Base-by-base conservation (phyloP, 2,888 invertebrate species). In the Nowickia ferox region DNA sequence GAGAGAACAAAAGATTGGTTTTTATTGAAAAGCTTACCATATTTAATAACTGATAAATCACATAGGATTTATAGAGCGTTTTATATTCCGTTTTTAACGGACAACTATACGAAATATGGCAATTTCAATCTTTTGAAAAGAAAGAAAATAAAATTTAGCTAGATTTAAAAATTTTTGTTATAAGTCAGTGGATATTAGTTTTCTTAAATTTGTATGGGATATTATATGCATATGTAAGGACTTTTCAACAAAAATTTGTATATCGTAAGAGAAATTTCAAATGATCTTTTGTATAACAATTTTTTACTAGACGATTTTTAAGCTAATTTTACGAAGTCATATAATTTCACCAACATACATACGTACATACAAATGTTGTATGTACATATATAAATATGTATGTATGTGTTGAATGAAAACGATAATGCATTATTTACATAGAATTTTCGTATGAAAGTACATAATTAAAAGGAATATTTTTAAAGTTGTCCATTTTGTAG, bases 31-130 rank as follows among this genome's bases (percentile, higher is more conserved):
- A 94, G 95, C 38, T 94, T 96, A 3, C 95, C 95, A 71, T 96
- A 97, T 93, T 92, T 98, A 72, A 95, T 97, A 93, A 93, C 95
- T 1, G 94, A 95, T 57, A 95, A 95, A 93, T 97, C 97, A 0
- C 95, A 96, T 91, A 93, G 93, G 88, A 92, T 97, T 72, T 96
- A 96, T 88, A 94, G 98, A 90, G 96, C 98, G 5, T 98, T 98
- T 92, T 98, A 97, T 93, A 94, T 98, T 91, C 98, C 98, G 65
- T 95, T 95, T 90, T 88, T 97, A 38, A 96, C 96, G 13, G 94
- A 94, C 88, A 94, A 94, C 88, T 95, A 95, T 90, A 95, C 95
- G 71, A 94, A 94, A 17, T 97, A 95, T 90, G 96, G 95, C 9
- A 95, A 95, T 88, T 95, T 97, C 89, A 96, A 96, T 93, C 93